Conservation (phyloP, 1,140 invertebrate genomes). For the Amphibalanus amphitrite region DNA sequence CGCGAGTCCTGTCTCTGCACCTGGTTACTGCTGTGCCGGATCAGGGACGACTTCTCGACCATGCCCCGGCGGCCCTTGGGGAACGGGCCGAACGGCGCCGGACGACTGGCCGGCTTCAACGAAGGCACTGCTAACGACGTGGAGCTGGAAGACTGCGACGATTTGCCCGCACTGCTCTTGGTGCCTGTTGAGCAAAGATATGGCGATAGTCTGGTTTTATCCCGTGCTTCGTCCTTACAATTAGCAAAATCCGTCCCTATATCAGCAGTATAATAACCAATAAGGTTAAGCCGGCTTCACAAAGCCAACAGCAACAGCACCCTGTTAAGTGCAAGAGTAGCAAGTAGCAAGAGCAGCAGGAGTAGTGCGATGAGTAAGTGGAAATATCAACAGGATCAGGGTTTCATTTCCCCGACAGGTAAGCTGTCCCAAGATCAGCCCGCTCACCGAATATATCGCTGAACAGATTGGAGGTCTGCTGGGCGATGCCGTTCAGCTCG, state of each 20-base stretch:
- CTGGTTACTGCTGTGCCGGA: conserved; percentile 45
- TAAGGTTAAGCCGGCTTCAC: too few relatives aligned
- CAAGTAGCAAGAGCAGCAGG: too few relatives aligned
- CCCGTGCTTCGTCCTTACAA: too few relatives aligned
- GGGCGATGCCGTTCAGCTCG: conserved; percentile 73
- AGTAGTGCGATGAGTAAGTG: too few relatives aligned
- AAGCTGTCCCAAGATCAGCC: too few relatives aligned
- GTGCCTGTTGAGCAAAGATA: conserved; percentile 7
- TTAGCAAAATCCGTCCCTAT: too few relatives aligned
- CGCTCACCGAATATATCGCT: conserved; percentile 68
- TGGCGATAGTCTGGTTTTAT: too few relatives aligned
- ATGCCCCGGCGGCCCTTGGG: conserved; percentile 48
- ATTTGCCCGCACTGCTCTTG: conserved; percentile 2
- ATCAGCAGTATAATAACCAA: too few relatives aligned
- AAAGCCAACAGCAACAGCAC: too few relatives aligned
- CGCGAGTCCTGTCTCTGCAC: not conserved
- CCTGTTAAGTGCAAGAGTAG: too few relatives aligned
- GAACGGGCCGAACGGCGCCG: conserved; percentile 33
- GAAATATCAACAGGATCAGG: too few relatives aligned
- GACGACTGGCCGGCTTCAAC: not conserved
- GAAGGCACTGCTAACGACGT: not conserved
- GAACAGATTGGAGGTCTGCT: conserved; percentile 77
- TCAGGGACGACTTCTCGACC: conserved; percentile 75
- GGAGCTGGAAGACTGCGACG: conserved; percentile 3
- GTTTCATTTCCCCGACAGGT: too few relatives aligned